Evolutionary conservation across 2,888 invertebrate species (phyloP).

Genomic region (Biston stratarius): DNA sequence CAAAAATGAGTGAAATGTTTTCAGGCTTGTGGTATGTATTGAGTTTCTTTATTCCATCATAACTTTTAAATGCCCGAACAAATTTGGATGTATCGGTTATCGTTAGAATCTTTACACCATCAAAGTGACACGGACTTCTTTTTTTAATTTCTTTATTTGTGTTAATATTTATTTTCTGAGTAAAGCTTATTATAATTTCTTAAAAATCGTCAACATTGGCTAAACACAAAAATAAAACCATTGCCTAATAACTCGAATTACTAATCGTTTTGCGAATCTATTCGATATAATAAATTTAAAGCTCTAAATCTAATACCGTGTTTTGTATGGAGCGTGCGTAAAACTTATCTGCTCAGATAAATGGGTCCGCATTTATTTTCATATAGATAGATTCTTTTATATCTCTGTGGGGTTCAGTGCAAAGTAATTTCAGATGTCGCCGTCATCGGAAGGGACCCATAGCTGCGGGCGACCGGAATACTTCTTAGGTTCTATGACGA

Average conservation of each 20-base stretch:
- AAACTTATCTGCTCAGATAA: constrained; percentile 44
- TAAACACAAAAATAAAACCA: constrained; percentile 34
- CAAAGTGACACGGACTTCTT: too few species aligned
- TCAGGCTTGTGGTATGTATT: too few species aligned
- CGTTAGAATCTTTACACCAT: too few species aligned
- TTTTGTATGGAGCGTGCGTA: constrained; percentile 40
- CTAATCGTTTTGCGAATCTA: constrained; percentile 16
- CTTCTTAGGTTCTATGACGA: constrained; percentile 51
- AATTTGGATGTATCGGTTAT: too few species aligned
- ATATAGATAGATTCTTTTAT: constrained; percentile 31
- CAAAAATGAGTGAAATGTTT: too few species aligned
- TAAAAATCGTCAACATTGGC: background rate
- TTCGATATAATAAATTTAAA: constrained; percentile 20
- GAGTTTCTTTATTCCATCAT: too few species aligned
- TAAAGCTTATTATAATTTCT: too few species aligned
- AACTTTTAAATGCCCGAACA: too few species aligned
- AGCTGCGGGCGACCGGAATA: constrained; percentile 62
- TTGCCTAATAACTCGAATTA: too few species aligned
- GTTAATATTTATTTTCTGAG: too few species aligned
- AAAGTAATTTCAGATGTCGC: constrained; percentile 51
- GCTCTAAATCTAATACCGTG: constrained; percentile 33
- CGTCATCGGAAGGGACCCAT: constrained; percentile 58
- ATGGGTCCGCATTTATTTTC: constrained; percentile 42
- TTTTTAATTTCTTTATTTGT: too few species aligned
- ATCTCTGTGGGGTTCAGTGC: constrained; percentile 30